phyloP scores from a whole-genome alignment of 1,140 invertebrate genomes.

The Archivesica marissinica region DNA sequence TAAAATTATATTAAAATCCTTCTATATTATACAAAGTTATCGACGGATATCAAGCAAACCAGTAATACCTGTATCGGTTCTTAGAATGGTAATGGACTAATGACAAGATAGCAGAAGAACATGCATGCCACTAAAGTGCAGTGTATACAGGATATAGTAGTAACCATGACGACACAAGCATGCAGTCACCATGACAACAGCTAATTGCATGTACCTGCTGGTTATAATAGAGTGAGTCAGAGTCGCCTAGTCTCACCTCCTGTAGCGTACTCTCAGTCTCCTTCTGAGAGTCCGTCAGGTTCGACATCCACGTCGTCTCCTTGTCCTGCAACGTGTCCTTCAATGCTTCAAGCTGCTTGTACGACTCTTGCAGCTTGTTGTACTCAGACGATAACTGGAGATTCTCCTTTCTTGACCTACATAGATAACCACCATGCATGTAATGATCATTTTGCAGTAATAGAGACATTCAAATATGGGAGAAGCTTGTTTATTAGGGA shows the following conservation, averaged over 20 bases:
- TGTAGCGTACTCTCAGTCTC: slow-evolving; percentile 78
- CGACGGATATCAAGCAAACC: too few relatives aligned
- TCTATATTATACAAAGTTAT: too few relatives aligned
- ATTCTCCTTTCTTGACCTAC: slow-evolving; percentile 82
- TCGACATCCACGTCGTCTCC: slow-evolving; percentile 75
- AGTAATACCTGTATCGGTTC: too few relatives aligned
- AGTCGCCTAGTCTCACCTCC: slow-evolving; percentile 77
- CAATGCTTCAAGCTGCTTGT: slow-evolving; percentile 80
- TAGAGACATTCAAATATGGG: too few relatives aligned
- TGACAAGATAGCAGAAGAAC: too few relatives aligned
- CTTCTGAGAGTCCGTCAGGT: slow-evolving; percentile 82
- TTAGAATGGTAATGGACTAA: too few relatives aligned
- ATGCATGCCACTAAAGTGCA: slow-evolving; percentile 3
- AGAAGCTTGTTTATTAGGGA: too few relatives aligned
- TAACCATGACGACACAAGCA: not conserved
- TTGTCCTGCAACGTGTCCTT: slow-evolving; percentile 78
- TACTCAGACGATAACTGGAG: slow-evolving; percentile 80
- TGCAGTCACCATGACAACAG: slow-evolving; percentile 16
- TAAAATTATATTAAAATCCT: too few relatives aligned
- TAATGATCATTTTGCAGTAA: not conserved
- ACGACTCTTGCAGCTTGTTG: slow-evolving; percentile 82
- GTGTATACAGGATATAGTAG: not conserved
- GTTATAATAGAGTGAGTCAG: slow-evolving; percentile 45
- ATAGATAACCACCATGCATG: not conserved
- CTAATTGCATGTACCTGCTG: slow-evolving; percentile 51